phyloP scores from a whole-genome alignment of 1,140 invertebrate species.

The Tetragonula clypearis region DNA sequence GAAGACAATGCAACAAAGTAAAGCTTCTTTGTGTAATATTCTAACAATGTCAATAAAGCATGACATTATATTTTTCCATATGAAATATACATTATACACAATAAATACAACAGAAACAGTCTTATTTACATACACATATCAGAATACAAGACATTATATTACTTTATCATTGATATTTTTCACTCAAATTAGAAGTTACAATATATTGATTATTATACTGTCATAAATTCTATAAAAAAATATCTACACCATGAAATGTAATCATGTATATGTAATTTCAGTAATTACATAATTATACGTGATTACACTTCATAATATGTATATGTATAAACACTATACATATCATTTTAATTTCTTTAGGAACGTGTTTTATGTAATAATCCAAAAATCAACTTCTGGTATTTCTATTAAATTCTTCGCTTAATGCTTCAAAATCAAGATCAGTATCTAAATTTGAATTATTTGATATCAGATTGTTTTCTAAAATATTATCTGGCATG shows the following conservation, averaged over 20 bases:
- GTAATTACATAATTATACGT: conserved; percentile 40
- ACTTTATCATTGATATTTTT: conserved; percentile 23
- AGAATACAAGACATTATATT: conserved; percentile 41
- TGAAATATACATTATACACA: conserved; percentile 27
- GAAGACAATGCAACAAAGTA: conserved; percentile 4
- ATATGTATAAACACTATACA: conserved; percentile 36
- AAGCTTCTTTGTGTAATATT: neutral
- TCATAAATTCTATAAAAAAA: conserved; percentile 53
- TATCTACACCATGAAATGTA: conserved; percentile 47
- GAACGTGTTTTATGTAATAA: conserved; percentile 19
- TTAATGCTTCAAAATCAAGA: conserved; percentile 73
- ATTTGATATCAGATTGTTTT: conserved; percentile 75
- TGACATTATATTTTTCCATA: neutral
- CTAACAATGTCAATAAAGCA: neutral
- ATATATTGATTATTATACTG: conserved; percentile 37
- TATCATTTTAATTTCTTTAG: conserved; percentile 39
- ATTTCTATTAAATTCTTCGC: conserved; percentile 75
- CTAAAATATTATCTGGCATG: conserved; percentile 77
- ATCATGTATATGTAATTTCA: conserved; percentile 37
- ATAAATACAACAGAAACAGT: conserved; percentile 48
- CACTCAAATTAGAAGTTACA: conserved; percentile 29
- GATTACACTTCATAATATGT: too few relatives aligned
- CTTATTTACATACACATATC: conserved; percentile 47
- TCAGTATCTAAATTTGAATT: conserved; percentile 72
- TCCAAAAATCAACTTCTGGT: conserved; percentile 72